Conservation (phyloP, 2,797 vertebrate species). For the Schizothorax lantsangensis region DNA sequence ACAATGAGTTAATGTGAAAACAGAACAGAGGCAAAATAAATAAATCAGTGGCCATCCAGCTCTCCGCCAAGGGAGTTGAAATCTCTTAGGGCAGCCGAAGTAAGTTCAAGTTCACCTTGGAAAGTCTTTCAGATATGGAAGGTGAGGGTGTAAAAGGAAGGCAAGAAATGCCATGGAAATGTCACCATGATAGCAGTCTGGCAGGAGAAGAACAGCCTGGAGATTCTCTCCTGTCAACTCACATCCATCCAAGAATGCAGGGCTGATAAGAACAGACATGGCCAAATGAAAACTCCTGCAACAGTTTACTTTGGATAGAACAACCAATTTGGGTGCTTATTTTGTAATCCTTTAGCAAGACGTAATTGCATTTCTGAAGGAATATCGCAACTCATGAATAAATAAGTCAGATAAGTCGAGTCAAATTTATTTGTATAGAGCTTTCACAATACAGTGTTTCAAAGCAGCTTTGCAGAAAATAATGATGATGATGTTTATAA, state of each 20-base stretch:
- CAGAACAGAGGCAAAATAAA: slow-evolving; percentile 48
- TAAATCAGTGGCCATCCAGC: slow-evolving; percentile 62
- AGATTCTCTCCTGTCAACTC: slow-evolving; percentile 18
- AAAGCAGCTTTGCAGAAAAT: not conserved
- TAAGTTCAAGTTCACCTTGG: slow-evolving; percentile 63
- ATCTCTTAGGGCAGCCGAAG: slow-evolving; percentile 58
- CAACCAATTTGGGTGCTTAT: slow-evolving; percentile 21
- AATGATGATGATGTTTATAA: not conserved
- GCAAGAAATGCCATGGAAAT: slow-evolving; percentile 75
- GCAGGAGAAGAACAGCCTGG: slow-evolving; percentile 5
- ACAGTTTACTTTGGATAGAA: slow-evolving; percentile 26
- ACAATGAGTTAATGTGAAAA: slow-evolving; percentile 54
- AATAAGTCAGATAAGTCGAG: not conserved
- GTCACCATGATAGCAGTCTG: slow-evolving; percentile 72
- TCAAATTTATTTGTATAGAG: not conserved
- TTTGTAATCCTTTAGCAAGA: slow-evolving; percentile 1
- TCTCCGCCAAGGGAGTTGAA: slow-evolving; percentile 63
- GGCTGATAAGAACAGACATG: slow-evolving; percentile 51
- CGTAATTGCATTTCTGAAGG: not conserved
- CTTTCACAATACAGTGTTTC: not conserved
- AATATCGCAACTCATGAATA: not conserved
- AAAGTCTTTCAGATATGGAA: slow-evolving; percentile 58
- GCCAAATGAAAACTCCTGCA: slow-evolving; percentile 43
- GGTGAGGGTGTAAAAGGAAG: slow-evolving; percentile 53
- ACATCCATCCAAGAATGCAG: slow-evolving; percentile 39